These are phyloP conservation scores for Sinhomidia bicolor DNA, from an alignment of 2,888 invertebrate species.

Conservation along the genomic window DNA sequence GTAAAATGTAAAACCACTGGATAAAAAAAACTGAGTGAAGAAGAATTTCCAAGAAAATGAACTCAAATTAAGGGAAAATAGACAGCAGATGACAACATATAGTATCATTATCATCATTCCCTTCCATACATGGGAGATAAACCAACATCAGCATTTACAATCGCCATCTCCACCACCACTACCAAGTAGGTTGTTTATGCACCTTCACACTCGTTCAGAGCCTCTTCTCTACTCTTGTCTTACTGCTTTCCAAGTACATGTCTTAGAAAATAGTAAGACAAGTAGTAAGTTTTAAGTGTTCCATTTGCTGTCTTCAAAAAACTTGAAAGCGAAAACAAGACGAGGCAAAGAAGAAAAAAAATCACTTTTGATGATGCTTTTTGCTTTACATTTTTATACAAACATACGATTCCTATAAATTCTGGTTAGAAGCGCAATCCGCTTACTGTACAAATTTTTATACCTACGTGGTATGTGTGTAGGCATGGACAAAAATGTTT, in stretches of 20 bases:
- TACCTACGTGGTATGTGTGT: too few relatives aligned
- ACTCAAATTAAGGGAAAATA: background rate
- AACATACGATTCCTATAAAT: conserved; percentile 41
- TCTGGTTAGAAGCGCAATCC: conserved; percentile 7
- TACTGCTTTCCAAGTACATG: background rate
- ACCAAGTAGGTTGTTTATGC: background rate
- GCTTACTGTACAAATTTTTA: too few relatives aligned
- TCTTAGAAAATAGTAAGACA: too few relatives aligned
- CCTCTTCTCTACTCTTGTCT: background rate
- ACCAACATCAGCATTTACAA: background rate
- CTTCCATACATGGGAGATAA: background rate
- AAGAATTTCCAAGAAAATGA: conserved; percentile 24
- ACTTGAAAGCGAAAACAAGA: too few relatives aligned
- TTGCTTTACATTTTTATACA: conserved; percentile 20
- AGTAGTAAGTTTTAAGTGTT: conserved; percentile 29
- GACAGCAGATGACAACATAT: background rate
- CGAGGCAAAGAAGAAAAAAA: conserved; percentile 16
- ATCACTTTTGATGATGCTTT: conserved; percentile 30
- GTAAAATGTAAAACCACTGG: conserved; percentile 1
- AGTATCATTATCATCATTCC: background rate
- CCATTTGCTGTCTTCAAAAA: conserved; percentile 29
- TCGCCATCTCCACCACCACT: conserved; percentile 10
- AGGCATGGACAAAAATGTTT: too few relatives aligned
- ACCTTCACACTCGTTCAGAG: background rate
- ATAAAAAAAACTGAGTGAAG: background rate